Conservation (phyloP, 2,888 invertebrate genomes). For the Tribolium freemani region DNA sequence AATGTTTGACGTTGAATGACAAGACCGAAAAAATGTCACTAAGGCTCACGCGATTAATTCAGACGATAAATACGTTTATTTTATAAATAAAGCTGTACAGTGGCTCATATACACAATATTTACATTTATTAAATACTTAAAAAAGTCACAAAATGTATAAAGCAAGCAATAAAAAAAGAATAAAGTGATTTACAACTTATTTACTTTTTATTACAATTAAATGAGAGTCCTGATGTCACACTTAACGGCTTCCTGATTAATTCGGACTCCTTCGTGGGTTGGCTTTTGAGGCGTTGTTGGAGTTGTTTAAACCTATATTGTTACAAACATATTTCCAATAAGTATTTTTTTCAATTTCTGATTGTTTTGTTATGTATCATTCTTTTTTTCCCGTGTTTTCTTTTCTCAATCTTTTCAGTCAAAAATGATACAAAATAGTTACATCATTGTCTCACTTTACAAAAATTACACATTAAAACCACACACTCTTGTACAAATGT, state of each 20-base stretch:
- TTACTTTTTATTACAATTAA: slow-evolving; percentile 10
- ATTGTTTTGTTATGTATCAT: slow-evolving; percentile 41
- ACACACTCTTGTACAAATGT: slow-evolving; percentile 1
- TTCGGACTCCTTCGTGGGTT: slow-evolving; percentile 34
- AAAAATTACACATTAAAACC: slow-evolving; percentile 36
- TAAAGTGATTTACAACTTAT: slow-evolving; percentile 28
- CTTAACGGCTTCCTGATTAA: slow-evolving; percentile 28
- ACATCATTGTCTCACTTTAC: slow-evolving; percentile 31
- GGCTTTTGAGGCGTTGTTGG: slow-evolving; percentile 40
- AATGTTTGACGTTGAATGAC: slow-evolving; percentile 36
- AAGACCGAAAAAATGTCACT: slow-evolving; percentile 13
- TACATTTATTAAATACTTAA: slow-evolving; percentile 39
- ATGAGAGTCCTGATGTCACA: slow-evolving; percentile 34
- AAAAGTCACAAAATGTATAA: slow-evolving; percentile 15
- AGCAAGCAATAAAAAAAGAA: slow-evolving; percentile 23
- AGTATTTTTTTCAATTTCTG: slow-evolving; percentile 48
- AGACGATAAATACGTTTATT: not conserved
- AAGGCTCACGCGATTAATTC: not conserved
- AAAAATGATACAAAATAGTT: slow-evolving; percentile 41
- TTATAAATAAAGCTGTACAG: slow-evolving; percentile 50
- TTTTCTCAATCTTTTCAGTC: slow-evolving; percentile 15
- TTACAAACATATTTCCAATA: slow-evolving; percentile 57
- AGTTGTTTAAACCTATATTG: slow-evolving; percentile 59
- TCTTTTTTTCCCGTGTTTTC: slow-evolving; percentile 28
- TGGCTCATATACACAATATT: slow-evolving; percentile 53